These are phyloP conservation scores for Meteorus colon DNA, from an alignment of 2,888 invertebrate genomes.

Conservation along the genomic window DNA sequence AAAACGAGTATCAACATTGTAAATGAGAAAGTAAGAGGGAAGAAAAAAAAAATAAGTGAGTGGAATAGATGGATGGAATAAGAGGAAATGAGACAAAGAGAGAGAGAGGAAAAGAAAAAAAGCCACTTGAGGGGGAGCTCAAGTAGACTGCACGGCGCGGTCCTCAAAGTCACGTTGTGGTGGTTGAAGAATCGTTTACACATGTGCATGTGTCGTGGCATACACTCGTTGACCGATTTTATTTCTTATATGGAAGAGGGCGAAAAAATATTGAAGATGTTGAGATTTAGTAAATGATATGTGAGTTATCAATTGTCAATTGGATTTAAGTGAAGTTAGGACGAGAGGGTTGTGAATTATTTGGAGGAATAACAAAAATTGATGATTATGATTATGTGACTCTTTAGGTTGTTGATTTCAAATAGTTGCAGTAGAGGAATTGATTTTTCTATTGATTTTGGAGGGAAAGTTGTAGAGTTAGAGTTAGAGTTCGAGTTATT, in stretches of 20 bases:
- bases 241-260: not conserved
- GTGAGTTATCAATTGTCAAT: no score
- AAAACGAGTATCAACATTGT: conserved; percentile 32
- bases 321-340: no score
- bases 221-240: conserved; percentile 34
- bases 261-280: no score
- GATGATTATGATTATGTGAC: no score
- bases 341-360: no score
- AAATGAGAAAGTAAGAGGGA: conserved; percentile 3
- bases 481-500: no score
- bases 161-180: conserved; percentile 49
- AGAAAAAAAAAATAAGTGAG: conserved; percentile 41
- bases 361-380: no score
- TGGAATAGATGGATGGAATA: conserved; percentile 51
- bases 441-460: no score
- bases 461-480: no score
- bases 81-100: conserved; percentile 48
- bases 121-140: conserved; percentile 46
- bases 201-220: conserved; percentile 9
- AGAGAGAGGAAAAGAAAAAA: conserved; percentile 27
- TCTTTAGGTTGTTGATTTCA: no score
- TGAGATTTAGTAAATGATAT: no score
- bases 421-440: no score
- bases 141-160: conserved; percentile 71
- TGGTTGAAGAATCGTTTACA: conserved; percentile 6